phyloP scores from a whole-genome alignment of 2,888 invertebrate species.

The Lottia scabra region DNA sequence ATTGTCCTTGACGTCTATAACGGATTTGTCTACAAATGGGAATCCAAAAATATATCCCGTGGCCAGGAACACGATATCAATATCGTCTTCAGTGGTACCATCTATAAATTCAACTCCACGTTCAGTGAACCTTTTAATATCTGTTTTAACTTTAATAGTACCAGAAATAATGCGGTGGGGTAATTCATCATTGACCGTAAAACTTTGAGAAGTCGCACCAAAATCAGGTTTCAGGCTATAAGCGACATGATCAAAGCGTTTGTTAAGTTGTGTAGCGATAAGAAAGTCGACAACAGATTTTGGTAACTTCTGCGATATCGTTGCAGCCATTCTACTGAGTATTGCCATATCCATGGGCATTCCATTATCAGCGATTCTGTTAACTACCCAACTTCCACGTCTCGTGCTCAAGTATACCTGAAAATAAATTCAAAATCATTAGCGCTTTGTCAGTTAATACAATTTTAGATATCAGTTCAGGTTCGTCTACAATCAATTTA shows the following conservation, averaged over 20 bases:
- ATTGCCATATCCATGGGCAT: constrained; percentile 53
- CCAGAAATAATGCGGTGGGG: constrained; percentile 67
- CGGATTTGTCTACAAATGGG: constrained; percentile 66
- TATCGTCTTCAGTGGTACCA: constrained; percentile 56
- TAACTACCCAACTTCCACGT: constrained; percentile 69
- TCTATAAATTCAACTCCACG: constrained; percentile 61
- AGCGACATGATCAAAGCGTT: constrained; percentile 64
- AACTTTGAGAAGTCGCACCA: constrained; percentile 45
- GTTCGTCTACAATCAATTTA: no score
- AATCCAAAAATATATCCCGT: constrained; percentile 69
- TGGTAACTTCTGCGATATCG: constrained; percentile 28
- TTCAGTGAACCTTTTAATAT: constrained; percentile 53
- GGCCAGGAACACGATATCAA: constrained; percentile 66
- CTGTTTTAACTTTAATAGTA: constrained; percentile 61
- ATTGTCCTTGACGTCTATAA: constrained; percentile 54
- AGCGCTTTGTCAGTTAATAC: no score
- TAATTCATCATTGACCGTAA: constrained; percentile 68
- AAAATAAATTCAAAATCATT: no score
- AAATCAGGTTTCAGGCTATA: constrained; percentile 69
- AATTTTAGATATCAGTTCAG: no score
- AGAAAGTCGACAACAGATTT: constrained; percentile 11
- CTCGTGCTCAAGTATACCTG: constrained; percentile 70
- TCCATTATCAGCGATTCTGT: constrained; percentile 59
- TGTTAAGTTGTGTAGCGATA: constrained; percentile 46
- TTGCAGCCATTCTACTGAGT: constrained; percentile 26